phyloP scores from a whole-genome alignment of 2,888 invertebrate species.

The Lasioglossum zephyrum region DNA sequence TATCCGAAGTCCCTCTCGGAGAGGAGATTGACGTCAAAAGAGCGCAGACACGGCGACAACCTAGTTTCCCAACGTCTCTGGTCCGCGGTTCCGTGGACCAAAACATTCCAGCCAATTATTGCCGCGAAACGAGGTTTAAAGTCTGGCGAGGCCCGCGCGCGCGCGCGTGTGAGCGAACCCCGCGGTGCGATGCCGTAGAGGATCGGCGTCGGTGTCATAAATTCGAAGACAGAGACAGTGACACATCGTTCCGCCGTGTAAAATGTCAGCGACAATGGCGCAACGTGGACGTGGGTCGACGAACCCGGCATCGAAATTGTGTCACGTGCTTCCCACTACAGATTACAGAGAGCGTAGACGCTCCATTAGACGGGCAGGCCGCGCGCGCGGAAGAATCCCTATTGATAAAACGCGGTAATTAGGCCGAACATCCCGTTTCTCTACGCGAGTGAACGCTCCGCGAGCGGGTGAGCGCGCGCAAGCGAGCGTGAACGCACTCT shows the following conservation, averaged over 20 bases:
- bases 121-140: constrained; percentile 1
- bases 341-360: constrained; percentile 63
- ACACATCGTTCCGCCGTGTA: constrained; percentile 47
- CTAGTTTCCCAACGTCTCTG: background rate
- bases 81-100: constrained; percentile 10
- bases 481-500: constrained; percentile 12
- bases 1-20: background rate
- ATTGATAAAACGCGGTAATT: constrained; percentile 74
- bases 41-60: constrained; percentile 14
- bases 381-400: constrained; percentile 68
- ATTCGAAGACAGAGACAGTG: constrained; percentile 46
- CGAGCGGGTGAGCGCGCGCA: background rate
- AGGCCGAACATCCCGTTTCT: constrained; percentile 69
- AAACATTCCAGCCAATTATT: constrained; percentile 14
- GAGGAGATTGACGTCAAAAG: background rate
- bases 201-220: constrained; percentile 47
- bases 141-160: background rate
- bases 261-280: constrained; percentile 66
- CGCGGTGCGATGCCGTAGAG: background rate
- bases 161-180: constrained; percentile 6
- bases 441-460: constrained; percentile 16
- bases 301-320: constrained; percentile 67
- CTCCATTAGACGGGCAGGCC: constrained; percentile 56
- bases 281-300: constrained; percentile 61
- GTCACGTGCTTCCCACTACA: constrained; percentile 66